Base-by-base conservation (phyloP, 2,113 vertebrate genomes). In the Pica pica region DNA sequence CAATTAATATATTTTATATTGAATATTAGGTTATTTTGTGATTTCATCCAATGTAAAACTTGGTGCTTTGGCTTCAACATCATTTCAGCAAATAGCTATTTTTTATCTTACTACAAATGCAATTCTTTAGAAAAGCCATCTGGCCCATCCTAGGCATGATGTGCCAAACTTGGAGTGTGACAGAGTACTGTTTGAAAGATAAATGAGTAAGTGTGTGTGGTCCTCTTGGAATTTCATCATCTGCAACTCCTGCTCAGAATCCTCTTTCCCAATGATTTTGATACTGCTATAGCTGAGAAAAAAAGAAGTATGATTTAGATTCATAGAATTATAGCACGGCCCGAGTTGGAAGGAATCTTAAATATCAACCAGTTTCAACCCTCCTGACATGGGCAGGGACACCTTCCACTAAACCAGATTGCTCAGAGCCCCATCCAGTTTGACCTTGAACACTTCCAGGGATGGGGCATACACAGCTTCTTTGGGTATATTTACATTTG, bases 71-170 rank as follows among this genome's bases (percentile, higher is more conserved):
- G 27, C 42, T 82, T 89, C 46, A 91, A 49, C 8, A n/a, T 57
- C 2, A 37, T 56, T 67, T 65, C 64, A 65, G 26, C 10, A 60
- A 30, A 24, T 71, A 67, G 27, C 10, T 71, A 22, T 67, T 95
- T 88, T 93, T 64, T 60, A 33, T 27, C 52, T 60, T 91, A 30
- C 26, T 89, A 52, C 10, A 22, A 70, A 70, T 17, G 10, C 23
- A 90, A 46, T 49, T 94, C 57, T 69, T 90, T 80, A 83, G 57
- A 67, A 95, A 94, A 94, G 21, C 52, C 83, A 83, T 88, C 74
- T 93, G 75, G 16, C 42, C 63, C 26, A 90, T 42, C 35, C 37
- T 63, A 77, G 59, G 59, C 68, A 23, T 64, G 44, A 41, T 68
- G 37, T 60, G 24, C 44, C 78, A 73, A 57, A n/a, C 26, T 33